These are phyloP conservation scores for Pherbina coryleti DNA, from an alignment of 2,888 invertebrate genomes.

Conservation along the genomic window DNA sequence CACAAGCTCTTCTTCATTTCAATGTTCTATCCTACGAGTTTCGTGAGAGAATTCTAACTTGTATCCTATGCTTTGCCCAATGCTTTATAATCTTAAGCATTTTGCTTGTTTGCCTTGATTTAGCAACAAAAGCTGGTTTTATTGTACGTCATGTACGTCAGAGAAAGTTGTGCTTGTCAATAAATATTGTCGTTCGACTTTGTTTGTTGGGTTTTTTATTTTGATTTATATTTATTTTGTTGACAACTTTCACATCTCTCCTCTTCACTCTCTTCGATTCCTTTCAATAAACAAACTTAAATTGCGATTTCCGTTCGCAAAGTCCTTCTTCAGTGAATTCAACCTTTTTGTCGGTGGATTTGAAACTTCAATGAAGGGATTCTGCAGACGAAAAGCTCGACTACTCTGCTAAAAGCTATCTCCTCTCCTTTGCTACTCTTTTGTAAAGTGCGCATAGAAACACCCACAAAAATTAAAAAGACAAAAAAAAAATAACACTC, in stretches of 20 bases:
- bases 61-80: neutral
- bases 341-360: slow-evolving; percentile 28
- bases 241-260: neutral
- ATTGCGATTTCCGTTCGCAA: slow-evolving; percentile 33
- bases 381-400: slow-evolving; percentile 4
- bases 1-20: neutral
- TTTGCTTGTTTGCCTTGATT: neutral
- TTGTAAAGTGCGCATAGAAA: neutral
- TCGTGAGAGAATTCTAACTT: too few relatives aligned
- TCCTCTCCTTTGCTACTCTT: neutral
- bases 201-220: neutral
- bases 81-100: neutral
- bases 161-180: neutral
- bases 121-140: neutral
- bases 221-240: neutral
- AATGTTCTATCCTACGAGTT: neutral
- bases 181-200: neutral
- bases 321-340: slow-evolving; percentile 2
- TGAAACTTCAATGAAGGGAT: slow-evolving; percentile 23
- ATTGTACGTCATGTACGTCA: neutral
- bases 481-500: neutral
- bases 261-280: neutral
- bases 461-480: neutral
- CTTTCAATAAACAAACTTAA: slow-evolving; percentile 35
- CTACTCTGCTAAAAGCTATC: neutral